Conservation (phyloP, 2,113 vertebrate genomes). For the Gadus macrocephalus region DNA sequence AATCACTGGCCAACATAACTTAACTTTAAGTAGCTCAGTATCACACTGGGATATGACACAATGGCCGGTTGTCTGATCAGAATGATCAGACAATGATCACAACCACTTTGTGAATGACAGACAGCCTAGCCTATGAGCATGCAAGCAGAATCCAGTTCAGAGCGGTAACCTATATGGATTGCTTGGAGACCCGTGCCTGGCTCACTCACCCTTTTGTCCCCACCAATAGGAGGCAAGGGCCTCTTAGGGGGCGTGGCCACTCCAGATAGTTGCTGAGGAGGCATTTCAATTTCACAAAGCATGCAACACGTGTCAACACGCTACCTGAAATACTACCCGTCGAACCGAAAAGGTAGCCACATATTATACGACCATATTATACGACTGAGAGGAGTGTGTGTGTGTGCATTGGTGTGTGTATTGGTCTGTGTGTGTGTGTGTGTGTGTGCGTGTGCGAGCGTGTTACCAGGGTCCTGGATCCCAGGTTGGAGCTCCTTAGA, state of each 20-base stretch:
- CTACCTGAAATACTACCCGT: background rate
- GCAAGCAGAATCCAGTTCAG: no score
- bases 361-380: no score
- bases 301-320: conserved; percentile 2
- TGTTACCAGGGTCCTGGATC: conserved; percentile 85
- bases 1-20: no score
- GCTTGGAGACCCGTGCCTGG: background rate
- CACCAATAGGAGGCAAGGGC: conserved; percentile 58
- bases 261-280: conserved; percentile 52
- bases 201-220: conserved; percentile 67
- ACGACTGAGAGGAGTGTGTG: background rate
- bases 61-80: no score
- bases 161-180: no score
- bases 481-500: conserved; percentile 85
- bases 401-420: background rate
- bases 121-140: no score
- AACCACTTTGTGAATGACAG: no score
- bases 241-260: conserved; percentile 61
- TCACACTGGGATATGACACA: no score
- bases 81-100: no score
- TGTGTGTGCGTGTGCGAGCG: background rate
- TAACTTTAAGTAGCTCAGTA: no score
- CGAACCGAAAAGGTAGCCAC: no score
- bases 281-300: conserved; percentile 29
- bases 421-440: background rate